Base-by-base conservation (phyloP, 2,888 invertebrate species). In the Trichopoda pennipes region DNA sequence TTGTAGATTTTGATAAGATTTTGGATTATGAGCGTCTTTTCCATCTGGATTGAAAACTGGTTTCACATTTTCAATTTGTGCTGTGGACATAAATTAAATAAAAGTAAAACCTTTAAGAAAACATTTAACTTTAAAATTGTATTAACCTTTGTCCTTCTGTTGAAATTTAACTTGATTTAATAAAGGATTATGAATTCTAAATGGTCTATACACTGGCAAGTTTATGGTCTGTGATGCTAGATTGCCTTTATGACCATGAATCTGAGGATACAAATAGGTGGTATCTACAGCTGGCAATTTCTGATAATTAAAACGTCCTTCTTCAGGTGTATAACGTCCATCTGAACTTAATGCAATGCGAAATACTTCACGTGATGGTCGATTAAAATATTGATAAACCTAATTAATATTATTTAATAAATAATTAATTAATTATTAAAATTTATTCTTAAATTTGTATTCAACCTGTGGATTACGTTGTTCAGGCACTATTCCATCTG, bases 401-500 rank as follows among this genome's bases (percentile, higher is more conserved):
- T 91, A 42, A 9, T 38, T 16, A 51, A 32, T 3, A n/a, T n/a
- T n/a, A n/a, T n/a, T n/a, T n/a, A n/a, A n/a, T n/a, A n/a, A n/a
- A n/a, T n/a, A n/a, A n/a, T n/a, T 42, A 23, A 68, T 42, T 56
- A 10, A 23, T 17, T 23, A 28, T 3, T 35, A 2, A 19, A 51
- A 12, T 21, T 0, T 3, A 10, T 64, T 2, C 23, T 44, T 35
- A 21, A 16, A 42, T n/a, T n/a, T 38, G 10, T 21, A 32, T 44
- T 49, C 3, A 19, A 91, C 91, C 86, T 91, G 91, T 2, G 90
- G 91, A 86, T 86, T 91, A 16, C 92, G 88, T 78, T 92, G 92
- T 79, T 93, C 93, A 9, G 93, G 89, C 63, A 93, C 87, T 44
- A 93, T 90, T 9, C 94, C 94, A 87, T 94, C 93, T 4, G 93